phyloP scores from a whole-genome alignment of 2,888 invertebrate genomes.

The Acholoe squamosa region DNA sequence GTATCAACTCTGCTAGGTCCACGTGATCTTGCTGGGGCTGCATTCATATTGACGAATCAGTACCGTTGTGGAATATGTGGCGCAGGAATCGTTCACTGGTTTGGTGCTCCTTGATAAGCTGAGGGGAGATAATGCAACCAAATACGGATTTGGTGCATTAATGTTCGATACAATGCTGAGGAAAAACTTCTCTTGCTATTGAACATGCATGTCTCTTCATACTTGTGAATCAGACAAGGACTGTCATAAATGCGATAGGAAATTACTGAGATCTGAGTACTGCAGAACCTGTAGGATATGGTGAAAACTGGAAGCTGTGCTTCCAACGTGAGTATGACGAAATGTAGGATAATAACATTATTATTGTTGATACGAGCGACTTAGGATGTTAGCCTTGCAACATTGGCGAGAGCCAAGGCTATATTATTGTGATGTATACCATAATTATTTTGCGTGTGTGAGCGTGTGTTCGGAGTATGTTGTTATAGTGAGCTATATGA shows the following conservation, averaged over 20 bases:
- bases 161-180: no score
- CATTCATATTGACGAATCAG: no score
- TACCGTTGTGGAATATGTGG: no score
- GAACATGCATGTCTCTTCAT: no score
- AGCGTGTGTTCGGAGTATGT: not conserved
- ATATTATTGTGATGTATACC: not conserved
- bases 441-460: not conserved
- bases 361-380: not conserved
- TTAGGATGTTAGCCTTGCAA: not conserved
- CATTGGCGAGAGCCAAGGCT: not conserved
- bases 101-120: no score
- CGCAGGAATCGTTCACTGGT: no score
- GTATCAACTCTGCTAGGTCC: no score
- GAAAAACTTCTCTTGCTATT: no score
- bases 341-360: not conserved
- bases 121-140: no score
- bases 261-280: conserved; percentile 25
- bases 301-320: not conserved
- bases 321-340: not conserved
- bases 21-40: no score
- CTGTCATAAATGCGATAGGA: not conserved
- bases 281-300: not conserved
- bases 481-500: not conserved
- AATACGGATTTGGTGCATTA: no score
- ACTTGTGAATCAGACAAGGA: not conserved